Evolutionary conservation across 1,140 invertebrate species (phyloP).

Genomic region (Nebria ingens): DNA sequence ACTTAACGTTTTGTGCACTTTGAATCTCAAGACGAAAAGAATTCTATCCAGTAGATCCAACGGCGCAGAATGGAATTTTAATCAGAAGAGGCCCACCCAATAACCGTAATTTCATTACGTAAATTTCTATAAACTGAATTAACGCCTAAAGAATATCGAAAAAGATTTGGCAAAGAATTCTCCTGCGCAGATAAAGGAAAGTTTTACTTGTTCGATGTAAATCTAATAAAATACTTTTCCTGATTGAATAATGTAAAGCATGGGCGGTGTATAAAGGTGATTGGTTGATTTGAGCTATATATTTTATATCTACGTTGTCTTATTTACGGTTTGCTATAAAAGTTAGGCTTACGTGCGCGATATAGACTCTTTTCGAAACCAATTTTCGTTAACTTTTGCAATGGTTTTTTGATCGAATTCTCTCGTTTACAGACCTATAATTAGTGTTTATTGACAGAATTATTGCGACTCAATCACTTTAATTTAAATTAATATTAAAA

Average conservation of each 20-base stretch:
- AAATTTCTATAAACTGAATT: background rate
- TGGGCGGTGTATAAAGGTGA: background rate
- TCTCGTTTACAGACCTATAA: background rate
- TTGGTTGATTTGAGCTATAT: conserved; percentile 4
- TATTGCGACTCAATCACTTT: no score
- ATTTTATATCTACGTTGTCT: no score
- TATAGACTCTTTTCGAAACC: no score
- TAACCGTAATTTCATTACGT: background rate
- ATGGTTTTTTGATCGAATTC: background rate
- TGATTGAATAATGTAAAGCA: conserved; percentile 3
- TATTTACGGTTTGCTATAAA: background rate
- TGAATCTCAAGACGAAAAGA: background rate
- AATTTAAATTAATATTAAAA: no score
- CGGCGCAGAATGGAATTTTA: background rate
- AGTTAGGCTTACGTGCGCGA: no score
- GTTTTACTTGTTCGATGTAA: background rate
- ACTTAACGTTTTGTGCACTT: background rate
- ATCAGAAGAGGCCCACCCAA: background rate
- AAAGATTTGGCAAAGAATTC: background rate
- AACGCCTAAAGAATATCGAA: background rate
- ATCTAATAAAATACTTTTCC: background rate
- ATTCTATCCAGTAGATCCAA: background rate
- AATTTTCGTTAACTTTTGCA: background rate
- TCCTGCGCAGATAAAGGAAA: background rate
- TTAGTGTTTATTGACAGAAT: conserved; percentile 2